Evolutionary conservation across 2,113 vertebrate species (phyloP), one percentile per base, ranked within the genome.

Genomic region (Climacteris rufus): DNA sequence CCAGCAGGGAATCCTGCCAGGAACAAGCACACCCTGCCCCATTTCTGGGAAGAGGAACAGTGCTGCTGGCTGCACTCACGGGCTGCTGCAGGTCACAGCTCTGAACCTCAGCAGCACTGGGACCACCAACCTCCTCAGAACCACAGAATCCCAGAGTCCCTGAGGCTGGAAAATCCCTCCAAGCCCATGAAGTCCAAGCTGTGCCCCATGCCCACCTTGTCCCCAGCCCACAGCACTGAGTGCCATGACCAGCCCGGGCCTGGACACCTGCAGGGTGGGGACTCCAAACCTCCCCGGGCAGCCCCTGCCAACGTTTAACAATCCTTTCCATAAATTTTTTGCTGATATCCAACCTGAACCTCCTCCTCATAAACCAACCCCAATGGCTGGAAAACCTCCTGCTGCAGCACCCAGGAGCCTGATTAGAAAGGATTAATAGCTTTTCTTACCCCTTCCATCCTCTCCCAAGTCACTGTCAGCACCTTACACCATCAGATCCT

Each of bases 181-280:
- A 30, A 33, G 52, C 4, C 5, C 52, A 33, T 5, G 0, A 2
- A 72, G 31, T 6, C 17, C 50, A 6, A 8, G 14, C 42, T 44
- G 68, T 44, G 50, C 31, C 37, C 1, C 0, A 33, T 19, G 3
- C 21, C 42, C 31, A 42, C 30, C n/a, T 12, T 31, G 65, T 49
- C 56, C 2, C 59, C 59, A 80, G 42, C 35, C 37, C 44, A 44
- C 44, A 65, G 52, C 68, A 9, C 76, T 33, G 5, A 74, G 33
- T 44, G 77, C 13, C 68, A 74, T 5, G 0, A 31, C 59, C 66
- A 81, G 76, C 0, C 3, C 0, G 5, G 65, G 31, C 33, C 5
- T 7, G 37, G 23, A 52, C 52, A 52, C 37, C 40, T 28, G 21
- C 65, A 64, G 65, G 25, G 13, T 2, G 0, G 20, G 23, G 13